A percentile compares a stretch with the other conserved stretches of the same genome.
These are phyloP conservation scores for Mobula birostris DNA, from an alignment of 2,113 vertebrate species.

Conservation along the genomic window DNA sequence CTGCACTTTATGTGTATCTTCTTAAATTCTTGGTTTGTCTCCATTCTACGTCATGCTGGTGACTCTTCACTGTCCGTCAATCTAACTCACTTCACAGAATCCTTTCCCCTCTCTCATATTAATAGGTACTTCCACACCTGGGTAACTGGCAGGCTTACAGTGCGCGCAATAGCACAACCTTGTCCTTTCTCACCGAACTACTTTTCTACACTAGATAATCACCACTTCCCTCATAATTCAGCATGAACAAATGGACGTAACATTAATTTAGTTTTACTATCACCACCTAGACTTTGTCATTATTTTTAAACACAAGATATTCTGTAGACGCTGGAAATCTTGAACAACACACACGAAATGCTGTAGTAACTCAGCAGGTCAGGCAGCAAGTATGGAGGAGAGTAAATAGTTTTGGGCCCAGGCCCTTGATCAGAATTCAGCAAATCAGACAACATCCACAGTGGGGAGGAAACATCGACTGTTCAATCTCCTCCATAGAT, in stretches of 20 bases:
- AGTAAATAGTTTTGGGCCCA: no score
- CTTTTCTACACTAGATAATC: neutral
- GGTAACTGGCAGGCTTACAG: no score
- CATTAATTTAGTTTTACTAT: neutral
- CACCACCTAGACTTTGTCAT: no score
- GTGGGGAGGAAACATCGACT: no score
- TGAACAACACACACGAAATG: no score
- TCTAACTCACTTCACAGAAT: neutral
- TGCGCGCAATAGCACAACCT: neutral
- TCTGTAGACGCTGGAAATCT: no score
- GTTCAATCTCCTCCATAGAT: no score
- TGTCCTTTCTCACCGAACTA: neutral
- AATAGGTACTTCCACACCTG: neutral
- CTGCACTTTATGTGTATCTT: neutral
- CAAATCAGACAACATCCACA: no score
- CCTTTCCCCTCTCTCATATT: neutral
- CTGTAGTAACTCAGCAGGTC: no score
- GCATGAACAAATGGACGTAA: neutral
- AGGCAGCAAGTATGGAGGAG: no score
- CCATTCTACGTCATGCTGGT: neutral
- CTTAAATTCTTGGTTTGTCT: neutral
- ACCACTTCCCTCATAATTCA: neutral
- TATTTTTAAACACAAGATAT: no score
- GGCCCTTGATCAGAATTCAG: no score
- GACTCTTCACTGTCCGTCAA: neutral